Evolutionary conservation across 2,797 vertebrate genomes (phyloP), one percentile per base, ranked within the genome.

Genomic region (Chaenodraco wilsoni): DNA sequence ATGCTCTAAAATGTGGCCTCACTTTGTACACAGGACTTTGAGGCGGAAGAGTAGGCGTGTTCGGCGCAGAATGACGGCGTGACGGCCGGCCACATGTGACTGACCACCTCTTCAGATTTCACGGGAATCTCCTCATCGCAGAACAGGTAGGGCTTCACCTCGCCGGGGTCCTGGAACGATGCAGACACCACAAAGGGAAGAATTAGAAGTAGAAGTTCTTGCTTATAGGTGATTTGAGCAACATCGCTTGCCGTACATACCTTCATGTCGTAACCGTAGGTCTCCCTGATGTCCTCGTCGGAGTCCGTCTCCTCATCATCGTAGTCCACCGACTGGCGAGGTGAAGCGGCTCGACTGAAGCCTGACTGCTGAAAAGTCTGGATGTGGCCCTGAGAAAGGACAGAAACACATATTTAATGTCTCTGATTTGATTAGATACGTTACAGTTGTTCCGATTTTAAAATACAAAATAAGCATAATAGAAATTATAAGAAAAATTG

Each of bases 71-170:
- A 99, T 0, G 98, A 99, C 16, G 97, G 96, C 0, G 95, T 94
- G 9, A 94, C 95, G 9, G 83, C 79, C 0, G 97, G 96, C 98
- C 98, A 99, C 96, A 99, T 99, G 90, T 99, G 97, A 74, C 97
- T 99, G 69, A 99, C 98, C 40, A 99, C 98, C 88, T 99, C 98
- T 84, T 99, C 98, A 1, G 98, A 98, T 78, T 99, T 99, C 13
- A 99, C 98, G 0, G 98, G 98, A 52, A 99, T 99, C 92, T 99
- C 98, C 82, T 99, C 98, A 67, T 99, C 98, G 69, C 98, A 99
- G 84, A 99, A 99, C 51, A 99, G 93, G 69, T 97, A 98, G 0
- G 98, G 98, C 84, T 99, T 99, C 69, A 98, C 95, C 75, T 97
- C 98, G 16, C 96, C 96, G 4, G 96, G 94, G 75, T 99, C 98